Evolutionary conservation across 2,113 vertebrate genomes (phyloP), one percentile per base, ranked within the genome.

Genomic region (Urocynchramus pylzowi): DNA sequence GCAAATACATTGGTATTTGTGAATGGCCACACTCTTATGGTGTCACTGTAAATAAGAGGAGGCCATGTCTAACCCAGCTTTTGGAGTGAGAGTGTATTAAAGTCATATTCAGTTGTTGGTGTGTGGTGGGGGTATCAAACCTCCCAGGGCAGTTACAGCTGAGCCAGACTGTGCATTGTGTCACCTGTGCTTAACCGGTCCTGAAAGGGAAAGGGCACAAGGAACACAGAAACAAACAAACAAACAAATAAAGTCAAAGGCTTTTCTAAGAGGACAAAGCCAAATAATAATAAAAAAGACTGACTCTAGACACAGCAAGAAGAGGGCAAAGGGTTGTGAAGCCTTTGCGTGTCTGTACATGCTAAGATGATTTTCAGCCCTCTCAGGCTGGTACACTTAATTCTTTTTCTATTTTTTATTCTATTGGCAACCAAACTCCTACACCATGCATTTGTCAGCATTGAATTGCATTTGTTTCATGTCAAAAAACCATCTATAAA

Each of bases 371-470:
- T 77, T 97, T 96, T 91, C 78, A 83, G 80, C 39, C 61, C 79
- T 91, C 87, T 94, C 78, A 86, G 88, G 33, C 77, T 93, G 49
- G 63, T 82, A 69, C n/a, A 87, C 78, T 93, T 94, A 95, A 97
- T 97, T 94, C 90, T 84, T 74, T 95, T 95, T 94, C 76, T 95
- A 87, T 95, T 84, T 89, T 42, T 90, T 95, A 93, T 73, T 92
- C 81, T 92, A 75, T 70, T 60, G 79, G 65, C 75, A 87, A 22
- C 69, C 28, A 35, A 49, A 47, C 73, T 95, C 81, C 89, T 93
- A 47, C 67, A 45, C 69, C 31, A 18, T 45, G n/a, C 33, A 84
- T 87, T 96, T 97, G 84, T 96, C 94, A 96, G 86, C n/a, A 49
- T 6, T 75, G 82, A 95, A 74, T 59, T 91, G 69, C 54, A 91